These are phyloP conservation scores for Amblyopsis rosae DNA, from an alignment of 2,113 vertebrate genomes.

Conservation along the genomic window DNA sequence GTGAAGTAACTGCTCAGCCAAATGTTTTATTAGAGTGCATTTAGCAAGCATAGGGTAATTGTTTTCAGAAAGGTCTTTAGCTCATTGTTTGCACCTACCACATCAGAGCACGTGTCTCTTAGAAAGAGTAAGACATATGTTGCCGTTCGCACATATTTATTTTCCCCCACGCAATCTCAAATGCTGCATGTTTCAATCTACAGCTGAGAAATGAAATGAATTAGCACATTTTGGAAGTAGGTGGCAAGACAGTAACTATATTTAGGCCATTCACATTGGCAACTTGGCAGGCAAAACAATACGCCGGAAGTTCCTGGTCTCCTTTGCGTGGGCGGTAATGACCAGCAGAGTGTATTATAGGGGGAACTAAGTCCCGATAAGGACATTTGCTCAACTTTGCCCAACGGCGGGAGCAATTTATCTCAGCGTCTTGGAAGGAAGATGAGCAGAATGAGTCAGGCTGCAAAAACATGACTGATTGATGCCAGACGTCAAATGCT, in stretches of 20 bases:
- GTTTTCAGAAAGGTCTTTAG: constrained; percentile 60
- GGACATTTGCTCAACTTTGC: constrained; percentile 55
- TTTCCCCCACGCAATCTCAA: constrained; percentile 11
- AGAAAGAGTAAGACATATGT: constrained; percentile 21
- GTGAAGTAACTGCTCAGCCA: constrained; percentile 36
- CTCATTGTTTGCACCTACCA: constrained; percentile 60
- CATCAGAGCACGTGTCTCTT: constrained; percentile 44
- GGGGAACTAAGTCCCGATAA: constrained; percentile 65
- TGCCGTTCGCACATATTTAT: constrained; percentile 15
- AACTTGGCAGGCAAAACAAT: constrained; percentile 9
- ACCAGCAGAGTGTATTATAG: constrained; percentile 41
- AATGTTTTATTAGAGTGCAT: constrained; percentile 61
- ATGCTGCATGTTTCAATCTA: background rate
- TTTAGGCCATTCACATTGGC: constrained; percentile 1
- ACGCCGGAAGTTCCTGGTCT: constrained; percentile 13
- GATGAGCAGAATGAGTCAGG: constrained; percentile 51
- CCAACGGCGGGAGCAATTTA: constrained; percentile 60
- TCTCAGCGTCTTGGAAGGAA: constrained; percentile 53
- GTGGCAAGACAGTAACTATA: background rate
- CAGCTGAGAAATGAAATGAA: background rate
- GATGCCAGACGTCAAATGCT: constrained; percentile 70
- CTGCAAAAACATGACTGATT: constrained; percentile 69
- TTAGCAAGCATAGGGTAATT: constrained; percentile 56
- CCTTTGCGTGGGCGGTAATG: constrained; percentile 10
- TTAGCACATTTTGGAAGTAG: background rate